Conservation (phyloP, 2,113 vertebrate species). For the Theristicus caerulescens region DNA sequence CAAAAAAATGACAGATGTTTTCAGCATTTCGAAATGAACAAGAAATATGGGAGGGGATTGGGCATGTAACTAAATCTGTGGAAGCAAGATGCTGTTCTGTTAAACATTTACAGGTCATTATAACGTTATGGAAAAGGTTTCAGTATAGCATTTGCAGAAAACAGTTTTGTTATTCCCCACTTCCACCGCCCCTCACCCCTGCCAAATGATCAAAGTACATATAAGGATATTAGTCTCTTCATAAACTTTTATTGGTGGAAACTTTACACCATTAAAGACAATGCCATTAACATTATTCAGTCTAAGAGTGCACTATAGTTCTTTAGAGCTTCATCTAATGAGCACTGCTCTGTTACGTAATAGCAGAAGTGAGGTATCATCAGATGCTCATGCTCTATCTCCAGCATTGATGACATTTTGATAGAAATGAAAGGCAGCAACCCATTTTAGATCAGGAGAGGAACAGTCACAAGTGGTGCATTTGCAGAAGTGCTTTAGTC, state of each 20-base stretch:
- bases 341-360: neutral
- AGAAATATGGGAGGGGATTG: neutral
- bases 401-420: neutral
- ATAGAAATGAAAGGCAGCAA: neutral
- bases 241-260: neutral
- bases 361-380: neutral
- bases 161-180: neutral
- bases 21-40: neutral
- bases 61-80: neutral
- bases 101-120: neutral
- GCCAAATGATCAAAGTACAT: neutral
- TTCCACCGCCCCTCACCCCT: neutral
- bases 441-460: neutral
- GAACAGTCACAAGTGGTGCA: neutral
- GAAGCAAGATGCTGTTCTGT: neutral
- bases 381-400: neutral
- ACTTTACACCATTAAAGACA: neutral
- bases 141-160: neutral
- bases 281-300: neutral
- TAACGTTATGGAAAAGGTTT: neutral
- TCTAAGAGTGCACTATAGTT: neutral
- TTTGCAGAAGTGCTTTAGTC: neutral
- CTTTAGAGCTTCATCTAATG: neutral
- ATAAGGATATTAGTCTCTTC: neutral
- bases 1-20: constrained; percentile 21